phyloP scores from a whole-genome alignment of 2,888 invertebrate genomes.

The Volucella bombylans region DNA sequence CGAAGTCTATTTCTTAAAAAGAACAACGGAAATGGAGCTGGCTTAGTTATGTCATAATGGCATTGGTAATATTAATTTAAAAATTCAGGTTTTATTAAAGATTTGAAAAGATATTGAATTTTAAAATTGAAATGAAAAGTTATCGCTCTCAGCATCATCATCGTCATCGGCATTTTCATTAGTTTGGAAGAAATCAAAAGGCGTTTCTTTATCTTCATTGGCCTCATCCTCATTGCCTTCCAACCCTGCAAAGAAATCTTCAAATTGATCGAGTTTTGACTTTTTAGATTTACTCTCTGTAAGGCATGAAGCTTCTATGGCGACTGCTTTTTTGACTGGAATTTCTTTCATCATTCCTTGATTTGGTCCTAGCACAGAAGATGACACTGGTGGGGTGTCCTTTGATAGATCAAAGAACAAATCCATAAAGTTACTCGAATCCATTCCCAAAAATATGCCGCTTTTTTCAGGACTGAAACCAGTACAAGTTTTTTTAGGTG shows the following conservation, averaged over 20 bases:
- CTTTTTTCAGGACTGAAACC: not conserved
- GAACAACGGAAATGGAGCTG: no score
- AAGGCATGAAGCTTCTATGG: no score
- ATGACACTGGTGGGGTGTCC: not conserved
- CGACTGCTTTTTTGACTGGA: not conserved
- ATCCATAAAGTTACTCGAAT: conserved; percentile 51
- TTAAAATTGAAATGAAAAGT: conserved; percentile 45
- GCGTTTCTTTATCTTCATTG: conserved; percentile 3
- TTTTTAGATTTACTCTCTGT: not conserved
- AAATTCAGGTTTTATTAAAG: no score
- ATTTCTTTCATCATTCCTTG: not conserved
- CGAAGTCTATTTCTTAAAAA: no score
- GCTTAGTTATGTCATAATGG: no score
- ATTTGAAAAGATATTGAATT: not conserved
- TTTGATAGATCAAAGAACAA: conserved; percentile 49
- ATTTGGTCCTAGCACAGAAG: not conserved
- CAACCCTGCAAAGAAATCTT: conserved; percentile 34
- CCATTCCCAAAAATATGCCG: not conserved
- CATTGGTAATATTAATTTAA: no score
- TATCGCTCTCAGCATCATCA: conserved; percentile 5
- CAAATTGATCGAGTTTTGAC: conserved; percentile 38
- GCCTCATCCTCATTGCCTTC: not conserved
- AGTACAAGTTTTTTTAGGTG: conserved; percentile 21
- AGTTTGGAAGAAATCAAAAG: conserved; percentile 47
- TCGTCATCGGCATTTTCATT: conserved; percentile 17